Conservation (phyloP, 2,888 invertebrate genomes). For the Limnephilus rhombicus region DNA sequence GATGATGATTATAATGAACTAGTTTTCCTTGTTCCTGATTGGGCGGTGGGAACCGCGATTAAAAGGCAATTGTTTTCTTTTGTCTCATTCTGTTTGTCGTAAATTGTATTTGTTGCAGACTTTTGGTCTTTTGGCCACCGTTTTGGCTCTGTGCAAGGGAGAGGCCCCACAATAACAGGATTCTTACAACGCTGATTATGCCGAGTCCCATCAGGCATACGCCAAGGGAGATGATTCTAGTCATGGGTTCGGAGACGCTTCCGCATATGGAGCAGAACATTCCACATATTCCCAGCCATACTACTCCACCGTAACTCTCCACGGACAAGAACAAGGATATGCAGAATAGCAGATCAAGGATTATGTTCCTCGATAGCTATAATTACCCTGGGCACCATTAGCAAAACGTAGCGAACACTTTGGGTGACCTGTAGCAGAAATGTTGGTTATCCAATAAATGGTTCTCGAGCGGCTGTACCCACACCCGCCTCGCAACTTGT, state of each 20-base stretch:
- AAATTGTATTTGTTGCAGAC: slow-evolving; percentile 36
- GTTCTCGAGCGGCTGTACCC: no score
- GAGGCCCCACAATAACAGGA: slow-evolving; percentile 42
- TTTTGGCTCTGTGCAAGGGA: slow-evolving; percentile 16
- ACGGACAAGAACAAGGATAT: slow-evolving; percentile 35
- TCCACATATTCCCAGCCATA: neutral
- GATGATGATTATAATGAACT: no score
- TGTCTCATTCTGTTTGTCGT: neutral
- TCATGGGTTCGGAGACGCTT: slow-evolving; percentile 37
- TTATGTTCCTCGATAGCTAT: no score
- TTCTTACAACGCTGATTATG: slow-evolving; percentile 51
- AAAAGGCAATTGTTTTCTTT: no score
- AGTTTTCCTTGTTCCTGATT: no score
- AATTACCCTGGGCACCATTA: no score
- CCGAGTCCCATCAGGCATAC: slow-evolving; percentile 51
- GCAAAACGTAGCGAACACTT: no score
- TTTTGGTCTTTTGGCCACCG: slow-evolving; percentile 25
- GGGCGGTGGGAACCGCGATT: no score
- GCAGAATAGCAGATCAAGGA: neutral
- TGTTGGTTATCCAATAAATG: no score
- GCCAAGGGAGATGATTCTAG: slow-evolving; percentile 54
- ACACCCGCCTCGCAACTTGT: no score
- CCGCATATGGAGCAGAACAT: slow-evolving; percentile 29
- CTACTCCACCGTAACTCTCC: neutral
- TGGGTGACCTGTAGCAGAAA: no score